Evolutionary conservation across 2,797 vertebrate genomes (phyloP), one percentile per base, ranked within the genome.

Genomic region (Glossophaga mutica): DNA sequence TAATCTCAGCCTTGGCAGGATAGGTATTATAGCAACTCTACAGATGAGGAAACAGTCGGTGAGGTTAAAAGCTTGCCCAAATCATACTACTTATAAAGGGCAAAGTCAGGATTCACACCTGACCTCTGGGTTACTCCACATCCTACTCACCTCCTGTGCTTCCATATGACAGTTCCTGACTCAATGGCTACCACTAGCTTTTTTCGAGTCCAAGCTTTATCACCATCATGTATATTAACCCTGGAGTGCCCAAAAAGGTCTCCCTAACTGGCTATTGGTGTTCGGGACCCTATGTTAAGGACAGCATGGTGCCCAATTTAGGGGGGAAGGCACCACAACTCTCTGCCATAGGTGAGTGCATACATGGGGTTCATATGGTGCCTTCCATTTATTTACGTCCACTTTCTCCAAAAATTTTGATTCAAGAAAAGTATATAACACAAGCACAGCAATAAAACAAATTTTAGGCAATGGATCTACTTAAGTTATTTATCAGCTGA

Each of bases 401-500:
- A 87, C 11, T 87, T 14, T 71, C 57, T 79, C 46, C n/a, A 73
- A 59, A 92, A 85, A 8, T 77, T 92, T 73, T 92, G 34, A 70
- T 52, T 81, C 39, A 78, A 85, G 59, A 70, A 77, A 91, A 89
- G 26, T 65, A 87, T 37, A 59, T 67, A 71, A 95, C 2, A 87
- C 19, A 96, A 96, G 78, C 9, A 85, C 0, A 84, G 32, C 52
- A 97, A 84, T 73, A 77, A 84, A 94, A 91, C 29, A 82, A 76
- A 62, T 39, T 77, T 87, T 39, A 94, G 73, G 57, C 34, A 88
- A 71, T 29, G 5, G 32, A 59, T 39, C 68, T 92, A 83, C 1
- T 11, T 68, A 62, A 94, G 81, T 97, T 93, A 91, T 79, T 89
- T 79, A 50, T 77, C 86, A 89, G 65, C 3, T 68, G 22, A 88